Conservation (phyloP, 2,113 vertebrate genomes). For the Eretmochelys imbricata region DNA sequence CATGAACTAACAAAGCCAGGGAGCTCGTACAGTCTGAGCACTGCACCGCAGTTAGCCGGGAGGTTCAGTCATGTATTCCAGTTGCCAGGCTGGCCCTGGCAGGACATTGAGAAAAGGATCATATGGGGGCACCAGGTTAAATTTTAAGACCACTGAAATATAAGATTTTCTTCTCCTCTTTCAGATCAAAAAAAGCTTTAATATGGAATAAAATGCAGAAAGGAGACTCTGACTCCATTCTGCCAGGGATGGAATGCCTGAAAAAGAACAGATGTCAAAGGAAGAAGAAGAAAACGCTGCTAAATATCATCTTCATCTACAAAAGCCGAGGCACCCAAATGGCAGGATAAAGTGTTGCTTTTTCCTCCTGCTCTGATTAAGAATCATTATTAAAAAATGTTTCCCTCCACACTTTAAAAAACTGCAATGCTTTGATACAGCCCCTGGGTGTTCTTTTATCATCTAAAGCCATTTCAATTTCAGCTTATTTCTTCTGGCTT, state of each 20-base stretch:
- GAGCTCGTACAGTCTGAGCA: background rate
- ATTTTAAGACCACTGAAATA: background rate
- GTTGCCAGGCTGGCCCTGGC: accelerated
- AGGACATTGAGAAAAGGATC: background rate
- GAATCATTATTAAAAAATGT: background rate
- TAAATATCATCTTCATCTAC: background rate
- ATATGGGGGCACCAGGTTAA: background rate
- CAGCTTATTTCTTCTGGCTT: accelerated
- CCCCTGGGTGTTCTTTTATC: background rate
- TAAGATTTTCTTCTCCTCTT: background rate
- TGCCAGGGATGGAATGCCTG: background rate
- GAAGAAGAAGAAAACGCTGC: background rate
- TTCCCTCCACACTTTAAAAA: accelerated
- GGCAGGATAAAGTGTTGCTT: background rate
- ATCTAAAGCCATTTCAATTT: accelerated
- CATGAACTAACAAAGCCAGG: background rate
- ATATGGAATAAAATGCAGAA: background rate
- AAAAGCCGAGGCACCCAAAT: background rate
- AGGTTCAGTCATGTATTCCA: background rate
- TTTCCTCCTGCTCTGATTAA: background rate
- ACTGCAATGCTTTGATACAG: accelerated
- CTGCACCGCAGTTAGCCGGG: accelerated
- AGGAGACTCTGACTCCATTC: accelerated
- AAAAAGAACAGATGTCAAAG: background rate
- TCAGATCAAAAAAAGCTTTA: background rate